Evolutionary conservation across 2,888 invertebrate genomes (phyloP).

Genomic region (Cerastoderma edule): DNA sequence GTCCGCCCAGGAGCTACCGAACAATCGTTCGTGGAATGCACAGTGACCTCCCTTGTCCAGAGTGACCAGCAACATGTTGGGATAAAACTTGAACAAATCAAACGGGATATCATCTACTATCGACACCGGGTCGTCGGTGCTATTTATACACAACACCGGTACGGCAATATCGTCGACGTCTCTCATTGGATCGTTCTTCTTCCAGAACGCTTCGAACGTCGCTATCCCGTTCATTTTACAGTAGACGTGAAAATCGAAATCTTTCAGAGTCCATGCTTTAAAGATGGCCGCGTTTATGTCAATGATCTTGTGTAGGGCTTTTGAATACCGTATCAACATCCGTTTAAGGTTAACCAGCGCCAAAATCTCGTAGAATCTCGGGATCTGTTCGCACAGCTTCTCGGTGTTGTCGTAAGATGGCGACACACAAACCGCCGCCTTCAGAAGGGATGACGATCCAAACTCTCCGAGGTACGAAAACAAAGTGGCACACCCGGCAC

Average conservation of each 20-base stretch:
- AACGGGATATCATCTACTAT: slow-evolving; percentile 70
- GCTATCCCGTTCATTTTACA: slow-evolving; percentile 64
- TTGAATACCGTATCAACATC: slow-evolving; percentile 68
- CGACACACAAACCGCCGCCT: slow-evolving; percentile 74
- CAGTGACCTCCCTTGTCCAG: slow-evolving; percentile 81
- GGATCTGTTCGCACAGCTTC: slow-evolving; percentile 61
- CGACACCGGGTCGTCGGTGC: slow-evolving; percentile 79
- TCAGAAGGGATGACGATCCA: slow-evolving; percentile 74
- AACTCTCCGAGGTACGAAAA: slow-evolving; percentile 81
- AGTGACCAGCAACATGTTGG: slow-evolving; percentile 77
- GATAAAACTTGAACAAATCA: slow-evolving; percentile 79
- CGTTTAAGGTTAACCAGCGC: slow-evolving; percentile 69
- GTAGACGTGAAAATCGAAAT: slow-evolving; percentile 75
- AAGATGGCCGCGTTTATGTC: slow-evolving; percentile 69
- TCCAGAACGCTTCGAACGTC: slow-evolving; percentile 76
- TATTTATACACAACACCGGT: slow-evolving; percentile 79
- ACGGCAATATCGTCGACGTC: slow-evolving; percentile 81
- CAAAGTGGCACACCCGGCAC: slow-evolving; percentile 77
- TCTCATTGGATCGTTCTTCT: slow-evolving; percentile 79
- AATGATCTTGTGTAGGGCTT: slow-evolving; percentile 67
- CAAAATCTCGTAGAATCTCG: slow-evolving; percentile 71
- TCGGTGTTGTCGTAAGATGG: slow-evolving; percentile 74
- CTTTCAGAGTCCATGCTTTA: slow-evolving; percentile 66
- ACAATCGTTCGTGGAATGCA: slow-evolving; percentile 76
- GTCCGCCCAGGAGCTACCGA: slow-evolving; percentile 70